Percentiles rank a stretch among this genome's conserved stretches.
Conservation (phyloP, 2,888 invertebrate genomes). For the Heliconius ethilla region DNA sequence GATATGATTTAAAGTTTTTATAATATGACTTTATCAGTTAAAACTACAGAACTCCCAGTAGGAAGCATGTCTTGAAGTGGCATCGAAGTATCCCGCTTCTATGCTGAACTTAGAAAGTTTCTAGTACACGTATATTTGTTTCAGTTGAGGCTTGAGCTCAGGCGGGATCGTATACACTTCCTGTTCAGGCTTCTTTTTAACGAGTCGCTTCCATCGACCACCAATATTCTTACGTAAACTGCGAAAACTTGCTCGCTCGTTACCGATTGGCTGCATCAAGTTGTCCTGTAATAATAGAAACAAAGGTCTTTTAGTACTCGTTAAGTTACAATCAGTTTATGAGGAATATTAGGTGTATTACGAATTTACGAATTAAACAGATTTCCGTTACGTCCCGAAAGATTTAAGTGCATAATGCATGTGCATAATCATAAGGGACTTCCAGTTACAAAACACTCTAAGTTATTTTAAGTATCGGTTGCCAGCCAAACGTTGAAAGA, state of each 20-base stretch:
- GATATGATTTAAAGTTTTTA: conserved; percentile 43
- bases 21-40: conserved; percentile 70
- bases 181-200: conserved; percentile 91
- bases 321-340: background rate
- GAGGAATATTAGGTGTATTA: conserved; percentile 48
- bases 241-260: conserved; percentile 89
- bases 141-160: conserved; percentile 92
- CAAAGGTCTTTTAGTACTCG: conserved; percentile 44
- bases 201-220: conserved; percentile 92
- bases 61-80: conserved; percentile 61
- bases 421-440: conserved; percentile 57
- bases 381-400: conserved; percentile 65
- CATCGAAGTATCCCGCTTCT: conserved; percentile 74
- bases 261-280: conserved; percentile 86
- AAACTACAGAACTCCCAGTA: conserved; percentile 67
- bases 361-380: conserved; percentile 56
- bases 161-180: conserved; percentile 92
- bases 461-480: conserved; percentile 64
- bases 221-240: conserved; percentile 93
- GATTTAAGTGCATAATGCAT: conserved; percentile 65
- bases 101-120: conserved; percentile 52
- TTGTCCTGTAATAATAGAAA: conserved; percentile 85
- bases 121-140: conserved; percentile 94
- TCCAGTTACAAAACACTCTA: conserved; percentile 64
- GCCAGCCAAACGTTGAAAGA: conserved; percentile 57